Evolutionary conservation across 2,888 invertebrate genomes (phyloP), one percentile per base, ranked within the genome.

Genomic region (Drosophila ezoana): DNA sequence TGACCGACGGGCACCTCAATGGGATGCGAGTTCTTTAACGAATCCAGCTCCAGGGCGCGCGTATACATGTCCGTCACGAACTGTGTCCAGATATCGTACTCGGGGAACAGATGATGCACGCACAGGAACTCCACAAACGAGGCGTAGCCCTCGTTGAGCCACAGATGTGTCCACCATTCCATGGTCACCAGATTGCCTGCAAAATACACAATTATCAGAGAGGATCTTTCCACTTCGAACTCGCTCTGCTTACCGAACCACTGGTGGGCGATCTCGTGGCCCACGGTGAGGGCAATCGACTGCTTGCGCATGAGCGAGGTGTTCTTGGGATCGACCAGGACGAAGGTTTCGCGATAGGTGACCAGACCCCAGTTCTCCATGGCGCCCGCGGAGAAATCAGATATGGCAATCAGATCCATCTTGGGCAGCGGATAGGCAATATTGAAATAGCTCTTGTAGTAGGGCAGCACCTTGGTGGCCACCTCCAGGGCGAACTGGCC

Each of bases 281-380:
- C 96, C 28, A 97, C 96, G 0, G 98, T 97, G 18, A 98, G 92
- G 0, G 98, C 98, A 83, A 98, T 96, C 93, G 95, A 95, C 90
- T 98, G 97, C 81, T 96, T 95, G 53, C 95, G 94, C 61, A 95
- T 95, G 4, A 97, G 95, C 1, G 98, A 98, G 0, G 98, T 97
- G 90, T 98, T 97, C 83, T 96, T 94, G 1, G 97, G 96, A 93
- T 99, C 99, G 4, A 98, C 97, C 37, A 99, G 93, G 0, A 99
- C 93, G 79, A 97, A 97, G 5, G 97, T 96, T 92, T 99, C 99
- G 70, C 98, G 95, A 90, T 97, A 98, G n/a, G 97, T 98, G 33
- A 98, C 96, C 49, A 96, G 92, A 16, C 99, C 99, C 99, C 99
- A 99, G 92, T 99, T 99, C 92, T 99, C 98, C 98, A 99, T 99